phyloP scores from a whole-genome alignment of 2,113 vertebrate species.

The Leucopsar rothschildi region DNA sequence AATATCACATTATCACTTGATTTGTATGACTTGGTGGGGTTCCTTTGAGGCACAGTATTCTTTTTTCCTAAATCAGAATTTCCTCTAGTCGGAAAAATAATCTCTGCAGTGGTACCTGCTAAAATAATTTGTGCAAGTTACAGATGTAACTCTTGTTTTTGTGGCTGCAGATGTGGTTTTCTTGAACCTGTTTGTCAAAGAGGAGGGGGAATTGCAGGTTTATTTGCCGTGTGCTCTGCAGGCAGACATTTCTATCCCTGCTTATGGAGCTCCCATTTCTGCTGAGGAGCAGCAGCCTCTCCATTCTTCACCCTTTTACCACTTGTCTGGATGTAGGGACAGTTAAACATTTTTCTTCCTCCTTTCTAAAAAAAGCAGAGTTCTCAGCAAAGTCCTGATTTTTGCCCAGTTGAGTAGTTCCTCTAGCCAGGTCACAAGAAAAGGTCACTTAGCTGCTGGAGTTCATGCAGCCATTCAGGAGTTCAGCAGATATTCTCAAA shows the following conservation, averaged over 20 bases:
- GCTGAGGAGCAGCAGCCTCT: not conserved
- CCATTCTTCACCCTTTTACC: not conserved
- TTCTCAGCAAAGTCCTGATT: conserved; percentile 16
- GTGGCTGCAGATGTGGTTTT: not conserved
- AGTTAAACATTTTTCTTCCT: not conserved
- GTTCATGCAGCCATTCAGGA: not conserved
- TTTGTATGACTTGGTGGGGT: not conserved
- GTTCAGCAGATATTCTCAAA: not conserved
- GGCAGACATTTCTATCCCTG: not conserved
- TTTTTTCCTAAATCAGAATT: not conserved
- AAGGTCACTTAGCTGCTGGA: not conserved
- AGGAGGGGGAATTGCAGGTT: not conserved
- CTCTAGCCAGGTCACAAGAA: not conserved
- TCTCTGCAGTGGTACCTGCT: not conserved
- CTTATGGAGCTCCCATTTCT: not conserved
- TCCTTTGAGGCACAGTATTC: not conserved
- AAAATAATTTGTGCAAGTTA: not conserved
- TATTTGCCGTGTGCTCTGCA: not conserved
- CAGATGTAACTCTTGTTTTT: not conserved
- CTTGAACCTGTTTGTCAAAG: not conserved
- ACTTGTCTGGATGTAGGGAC: not conserved
- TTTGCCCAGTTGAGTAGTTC: not conserved
- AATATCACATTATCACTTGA: not conserved
- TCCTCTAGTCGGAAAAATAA: not conserved
- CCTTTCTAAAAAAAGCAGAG: not conserved